Evolutionary conservation across 2,888 invertebrate genomes (phyloP), one percentile per base, ranked within the genome.

Genomic region (Falcaria lacertinaria): DNA sequence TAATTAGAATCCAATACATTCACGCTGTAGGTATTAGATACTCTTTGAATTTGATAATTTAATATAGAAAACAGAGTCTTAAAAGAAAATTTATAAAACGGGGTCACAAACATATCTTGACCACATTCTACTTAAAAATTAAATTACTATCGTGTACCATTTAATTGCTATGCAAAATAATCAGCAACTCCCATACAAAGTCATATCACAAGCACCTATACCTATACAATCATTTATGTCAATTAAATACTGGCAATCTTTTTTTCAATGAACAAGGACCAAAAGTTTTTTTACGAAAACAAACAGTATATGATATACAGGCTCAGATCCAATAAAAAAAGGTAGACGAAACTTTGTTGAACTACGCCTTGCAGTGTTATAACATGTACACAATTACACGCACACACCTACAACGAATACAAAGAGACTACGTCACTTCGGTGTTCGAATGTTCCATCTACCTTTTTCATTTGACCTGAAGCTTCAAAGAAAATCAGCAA

Each of bases 1-100:
- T 62, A 60, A 52, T 63, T 50, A 52, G 54, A 59, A 48, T 58
- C 54, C 47, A 43, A 54, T 54, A 57, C 50, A 54, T 53, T 54
- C 52, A 60, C 47, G 50, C 56, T 57, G 58, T 53, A 48, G 46
- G 57, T 56, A 57, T 32, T 39, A 34, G 39, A 53, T 43, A 47
- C 47, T 44, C 46, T 51, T 47, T 39, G 41, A 41, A 32, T 35
- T 22, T 43, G 40, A 40, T 45, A 45, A 40, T 44, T 52, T 22
- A 14, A 49, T 52, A 55, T 44, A 54, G n/a, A n/a, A n/a, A 44
- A 42, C 39, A 40, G 40, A 43, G 41, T 43, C 44, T 54, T 54
- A 45, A 35, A n/a, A n/a, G 39, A 38, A n/a, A 14, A 33, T 5
- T 15, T 33, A 41, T 41, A 35, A 35, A 15, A 17, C 34, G 6